Evolutionary conservation across 2,113 vertebrate genomes (phyloP).

Genomic region (Pelecanoides urinatrix): DNA sequence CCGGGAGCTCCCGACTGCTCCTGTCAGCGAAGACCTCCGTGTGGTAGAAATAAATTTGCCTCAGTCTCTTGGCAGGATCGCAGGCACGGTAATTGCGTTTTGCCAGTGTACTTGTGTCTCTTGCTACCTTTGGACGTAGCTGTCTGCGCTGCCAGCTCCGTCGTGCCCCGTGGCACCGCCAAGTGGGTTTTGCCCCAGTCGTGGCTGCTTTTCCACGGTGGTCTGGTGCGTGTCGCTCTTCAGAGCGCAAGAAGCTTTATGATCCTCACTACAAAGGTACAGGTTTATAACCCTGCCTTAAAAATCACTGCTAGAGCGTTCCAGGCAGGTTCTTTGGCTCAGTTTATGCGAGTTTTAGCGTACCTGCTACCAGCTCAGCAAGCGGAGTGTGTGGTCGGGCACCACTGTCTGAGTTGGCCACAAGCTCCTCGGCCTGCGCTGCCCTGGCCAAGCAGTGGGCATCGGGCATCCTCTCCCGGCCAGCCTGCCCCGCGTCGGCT

Average conservation of each 20-base stretch:
- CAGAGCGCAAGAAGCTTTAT: background rate
- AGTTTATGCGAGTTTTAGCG: background rate
- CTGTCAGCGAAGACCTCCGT: fast-evolving
- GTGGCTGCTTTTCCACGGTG: background rate
- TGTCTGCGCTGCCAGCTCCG: background rate
- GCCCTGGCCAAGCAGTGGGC: background rate
- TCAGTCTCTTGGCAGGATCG: background rate
- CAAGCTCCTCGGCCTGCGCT: background rate
- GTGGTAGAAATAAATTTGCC: background rate
- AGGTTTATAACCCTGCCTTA: background rate
- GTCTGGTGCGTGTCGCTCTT: fast-evolving
- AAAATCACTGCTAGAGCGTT: background rate
- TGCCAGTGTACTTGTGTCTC: background rate
- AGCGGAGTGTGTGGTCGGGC: background rate
- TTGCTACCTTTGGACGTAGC: background rate
- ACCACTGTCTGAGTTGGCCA: background rate
- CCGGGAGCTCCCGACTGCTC: background rate
- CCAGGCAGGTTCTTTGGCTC: background rate
- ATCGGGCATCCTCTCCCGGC: background rate
- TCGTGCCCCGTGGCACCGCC: fast-evolving
- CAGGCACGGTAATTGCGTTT: background rate
- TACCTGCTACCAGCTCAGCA: background rate
- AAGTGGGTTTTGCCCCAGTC: background rate
- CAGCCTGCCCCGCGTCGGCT: background rate
- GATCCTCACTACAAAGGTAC: fast-evolving